Evolutionary conservation across 2,797 vertebrate genomes (phyloP), one percentile per base, ranked within the genome.

Genomic region (Neostethus bicornis): DNA sequence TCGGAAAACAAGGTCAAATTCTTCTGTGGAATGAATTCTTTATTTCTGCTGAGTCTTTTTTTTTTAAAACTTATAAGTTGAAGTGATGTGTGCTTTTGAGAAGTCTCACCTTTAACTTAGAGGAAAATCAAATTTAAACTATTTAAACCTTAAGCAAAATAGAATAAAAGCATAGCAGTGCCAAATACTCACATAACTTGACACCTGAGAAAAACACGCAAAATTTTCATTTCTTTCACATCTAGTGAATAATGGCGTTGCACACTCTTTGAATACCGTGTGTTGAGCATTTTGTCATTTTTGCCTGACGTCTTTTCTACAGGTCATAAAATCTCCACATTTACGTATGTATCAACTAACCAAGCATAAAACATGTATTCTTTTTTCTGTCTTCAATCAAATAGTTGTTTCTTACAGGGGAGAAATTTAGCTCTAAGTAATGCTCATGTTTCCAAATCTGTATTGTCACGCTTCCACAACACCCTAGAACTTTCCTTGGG

Each of bases 401-500:
- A 39, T 51, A 39, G 54, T 16, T 34, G 23, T 8, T 39, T 24
- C 29, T 35, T 32, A 25, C 4, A 37, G 2, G 38, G 43, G 29
- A 26, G 7, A 24, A 13, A 37, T 21, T 62, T 10, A 47, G 19
- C 28, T 44, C 60, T 46, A 14, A 16, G 39, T 44, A 52, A 44
- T 35, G 26, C 39, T 53, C 28, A 25, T 34, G 34, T 46, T 60
- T 57, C 32, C 42, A 66, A 11, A 72, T 42, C 49, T 37, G 57
- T 61, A 63, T 42, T 5, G 41, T 61, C 67, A 73, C 62, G 61
- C 61, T 12, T 57, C 53, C 57, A 43, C 60, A 29, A 51, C 59
- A 75, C 52, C 56, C 58, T 24, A 37, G 50, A 65, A 45, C 59
- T 62, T 66, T 74, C 65, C 72, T 66, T 54, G 35, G 64, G 50